Evolutionary conservation across 92 coral and sea anemone genomes (phyloP), one percentile per base, ranked within the genome.

Genomic region (Epizoanthus illoricatus): DNA sequence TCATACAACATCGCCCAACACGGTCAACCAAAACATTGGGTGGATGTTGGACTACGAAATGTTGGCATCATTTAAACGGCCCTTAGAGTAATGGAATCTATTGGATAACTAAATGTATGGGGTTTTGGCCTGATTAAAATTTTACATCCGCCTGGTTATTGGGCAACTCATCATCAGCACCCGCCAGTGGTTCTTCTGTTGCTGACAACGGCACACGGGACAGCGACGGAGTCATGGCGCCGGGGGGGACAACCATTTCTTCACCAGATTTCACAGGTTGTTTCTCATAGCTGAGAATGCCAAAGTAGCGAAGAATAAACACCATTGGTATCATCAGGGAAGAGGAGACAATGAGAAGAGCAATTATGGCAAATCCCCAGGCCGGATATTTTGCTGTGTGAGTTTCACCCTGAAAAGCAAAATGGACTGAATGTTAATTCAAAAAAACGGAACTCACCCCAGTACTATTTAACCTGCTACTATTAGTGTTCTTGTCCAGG

Each of bases 171-270:
- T 78, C 82, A 33, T 21, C 82, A 7, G 81, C 19, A 13, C 97
- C 97, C 21, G 90, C 94, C 75, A 92, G 65, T 4, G 94, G 97
- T 52, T 81, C 83, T 75, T 92, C 97, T 33, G 93, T 88, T 70
- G 90, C 92, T 54, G 97, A 91, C 74, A 92, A 81, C 21, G 97
- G 97, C 1, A 90, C 86, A n/a, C 84, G 92, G 1, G 97, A 92
- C 94, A 92, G 12, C 23, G 97, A 90, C 54, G 97, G 97, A 2
- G 97, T 92, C 56, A 92, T 75, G 10, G 89, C 86, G 28, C 94
- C 94, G 8, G 94, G 97, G 17, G 97, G 85, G 36, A 90, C 73
- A 33, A 74, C 67, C 28, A 60, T 21, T 16, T 91, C 91, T 4
- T 88, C 88, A 13, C 89, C 89, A 56, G 66, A 75, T 24, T 74